phyloP scores from a whole-genome alignment of 1,140 invertebrate species.

The Acyrthosiphon pisum region DNA sequence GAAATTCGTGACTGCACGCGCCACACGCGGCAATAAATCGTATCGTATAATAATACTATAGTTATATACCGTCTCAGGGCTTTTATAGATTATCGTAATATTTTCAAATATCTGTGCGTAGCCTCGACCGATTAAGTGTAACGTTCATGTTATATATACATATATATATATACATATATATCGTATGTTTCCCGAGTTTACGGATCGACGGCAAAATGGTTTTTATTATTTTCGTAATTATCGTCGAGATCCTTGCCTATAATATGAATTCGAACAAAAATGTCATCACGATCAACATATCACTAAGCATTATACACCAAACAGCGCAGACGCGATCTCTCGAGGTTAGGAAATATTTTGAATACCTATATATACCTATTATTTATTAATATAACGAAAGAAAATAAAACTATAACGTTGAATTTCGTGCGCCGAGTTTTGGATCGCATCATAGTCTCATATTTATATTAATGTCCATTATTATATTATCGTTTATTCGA shows the following conservation, averaged over 20 bases:
- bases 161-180: too few relatives aligned
- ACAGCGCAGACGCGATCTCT: not conserved
- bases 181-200: not conserved
- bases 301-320: not conserved
- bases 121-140: not conserved
- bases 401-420: not conserved
- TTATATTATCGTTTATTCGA: not conserved
- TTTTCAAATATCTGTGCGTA: not conserved
- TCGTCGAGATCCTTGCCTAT: not conserved
- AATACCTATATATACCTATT: too few relatives aligned
- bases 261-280: not conserved
- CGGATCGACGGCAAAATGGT: not conserved
- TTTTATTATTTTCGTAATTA: not conserved
- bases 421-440: not conserved
- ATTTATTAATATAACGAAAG: not conserved
- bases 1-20: not conserved
- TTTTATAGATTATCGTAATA: not conserved
- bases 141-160: not conserved
- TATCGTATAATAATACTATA: not conserved
- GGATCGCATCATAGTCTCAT: not conserved
- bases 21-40: not conserved
- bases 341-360: not conserved
- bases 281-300: not conserved
- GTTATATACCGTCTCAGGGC: not conserved
- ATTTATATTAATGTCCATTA: not conserved